Percentiles rank a stretch among this genome's conserved stretches.
Evolutionary conservation across 2,797 vertebrate species (phyloP).

Genomic region (Pseudochaenichthys georgianus): DNA sequence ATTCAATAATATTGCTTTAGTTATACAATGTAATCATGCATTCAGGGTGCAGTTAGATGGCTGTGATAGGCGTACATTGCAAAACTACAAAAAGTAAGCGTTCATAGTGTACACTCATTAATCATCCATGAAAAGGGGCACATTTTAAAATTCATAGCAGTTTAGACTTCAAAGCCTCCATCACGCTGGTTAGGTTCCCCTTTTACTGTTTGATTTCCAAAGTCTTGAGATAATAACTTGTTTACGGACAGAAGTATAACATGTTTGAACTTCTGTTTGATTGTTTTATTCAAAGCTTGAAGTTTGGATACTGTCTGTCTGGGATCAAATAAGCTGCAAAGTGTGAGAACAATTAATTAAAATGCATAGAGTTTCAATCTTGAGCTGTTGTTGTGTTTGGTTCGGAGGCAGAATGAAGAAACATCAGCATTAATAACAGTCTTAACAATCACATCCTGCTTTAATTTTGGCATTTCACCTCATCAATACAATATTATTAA

Average conservation of each 20-base stretch:
- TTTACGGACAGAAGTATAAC: neutral
- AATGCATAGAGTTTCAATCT: conserved; percentile 3
- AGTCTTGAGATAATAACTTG: neutral
- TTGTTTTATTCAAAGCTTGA: too few relatives aligned
- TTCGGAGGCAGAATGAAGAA: neutral
- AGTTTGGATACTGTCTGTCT: too few relatives aligned
- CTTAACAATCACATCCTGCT: conserved; percentile 1
- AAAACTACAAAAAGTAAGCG: conserved; percentile 42
- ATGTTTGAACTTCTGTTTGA: neutral
- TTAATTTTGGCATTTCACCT: conserved; percentile 15
- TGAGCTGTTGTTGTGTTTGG: conserved; percentile 5
- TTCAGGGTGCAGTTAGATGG: conserved; percentile 29
- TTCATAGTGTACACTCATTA: conserved; percentile 37
- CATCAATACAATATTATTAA: neutral
- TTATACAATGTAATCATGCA: conserved; percentile 42
- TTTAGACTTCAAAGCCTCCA: conserved; percentile 37
- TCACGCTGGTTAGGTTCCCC: conserved; percentile 9
- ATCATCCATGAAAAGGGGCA: conserved; percentile 35
- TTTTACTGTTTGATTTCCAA: conserved; percentile 1
- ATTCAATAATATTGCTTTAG: conserved; percentile 13
- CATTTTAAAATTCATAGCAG: conserved; percentile 30
- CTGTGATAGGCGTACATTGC: conserved; percentile 29
- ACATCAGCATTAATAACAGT: neutral
- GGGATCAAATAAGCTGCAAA: too few relatives aligned
- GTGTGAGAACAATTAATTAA: neutral